Evolutionary conservation across 2,797 vertebrate genomes (phyloP).

Genomic region (Premnoplex brunnescens): DNA sequence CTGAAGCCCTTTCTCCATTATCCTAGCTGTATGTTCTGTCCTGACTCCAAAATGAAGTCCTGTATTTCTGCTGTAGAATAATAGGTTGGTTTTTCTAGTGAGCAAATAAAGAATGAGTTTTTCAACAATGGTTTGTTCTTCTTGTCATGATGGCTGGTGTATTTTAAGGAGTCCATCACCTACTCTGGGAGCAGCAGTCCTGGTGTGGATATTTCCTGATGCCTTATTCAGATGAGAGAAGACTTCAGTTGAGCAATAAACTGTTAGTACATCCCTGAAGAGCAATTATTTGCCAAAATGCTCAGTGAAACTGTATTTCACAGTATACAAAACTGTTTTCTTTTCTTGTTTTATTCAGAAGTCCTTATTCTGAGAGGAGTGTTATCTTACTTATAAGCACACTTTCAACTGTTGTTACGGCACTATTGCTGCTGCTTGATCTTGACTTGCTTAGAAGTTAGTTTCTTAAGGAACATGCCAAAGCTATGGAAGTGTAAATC

Average conservation of each 20-base stretch:
- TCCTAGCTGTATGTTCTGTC: neutral
- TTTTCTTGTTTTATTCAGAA: neutral
- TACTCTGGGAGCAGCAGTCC: neutral
- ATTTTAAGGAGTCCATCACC: neutral
- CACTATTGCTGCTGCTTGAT: neutral
- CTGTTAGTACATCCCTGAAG: neutral
- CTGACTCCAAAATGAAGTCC: neutral
- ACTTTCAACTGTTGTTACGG: neutral
- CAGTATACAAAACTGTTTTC: neutral
- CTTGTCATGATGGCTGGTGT: neutral
- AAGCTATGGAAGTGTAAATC: neutral
- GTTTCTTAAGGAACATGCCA: neutral
- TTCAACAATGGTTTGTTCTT: neutral
- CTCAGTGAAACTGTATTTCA: neutral
- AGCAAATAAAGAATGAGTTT: neutral
- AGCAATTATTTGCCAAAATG: neutral
- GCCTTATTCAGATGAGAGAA: neutral
- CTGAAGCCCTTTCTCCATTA: neutral
- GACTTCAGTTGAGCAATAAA: neutral
- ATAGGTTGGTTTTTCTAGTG: neutral
- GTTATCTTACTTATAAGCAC: neutral
- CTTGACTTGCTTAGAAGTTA: neutral
- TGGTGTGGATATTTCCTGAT: neutral
- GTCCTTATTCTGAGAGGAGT: neutral
- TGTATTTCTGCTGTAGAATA: neutral